A percentile compares a stretch with the other conserved stretches of the same genome.
These are phyloP conservation scores for Papilio xuthus DNA, from an alignment of 1,140 invertebrate genomes.

Conservation along the genomic window DNA sequence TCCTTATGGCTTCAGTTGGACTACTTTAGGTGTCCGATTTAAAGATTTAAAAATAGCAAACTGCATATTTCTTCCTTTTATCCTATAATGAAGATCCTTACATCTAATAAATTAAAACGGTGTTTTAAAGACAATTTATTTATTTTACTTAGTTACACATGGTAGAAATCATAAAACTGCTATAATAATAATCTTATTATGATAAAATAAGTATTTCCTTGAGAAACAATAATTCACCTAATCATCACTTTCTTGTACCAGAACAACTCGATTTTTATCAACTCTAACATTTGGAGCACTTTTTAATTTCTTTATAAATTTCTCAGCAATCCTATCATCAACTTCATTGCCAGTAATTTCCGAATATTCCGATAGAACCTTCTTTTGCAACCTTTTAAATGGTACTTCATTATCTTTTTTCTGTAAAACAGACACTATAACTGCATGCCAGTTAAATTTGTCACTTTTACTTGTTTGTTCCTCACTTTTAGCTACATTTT, in stretches of 20 bases:
- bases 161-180: neutral
- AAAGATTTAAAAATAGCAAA: neutral
- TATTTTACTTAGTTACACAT: constrained; percentile 15
- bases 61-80: neutral
- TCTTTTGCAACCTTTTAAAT: constrained; percentile 76
- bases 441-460: constrained; percentile 76
- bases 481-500: constrained; percentile 71
- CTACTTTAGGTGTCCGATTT: neutral
- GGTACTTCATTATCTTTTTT: constrained; percentile 76
- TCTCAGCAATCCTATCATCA: constrained; percentile 77
- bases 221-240: constrained; percentile 1
- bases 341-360: constrained; percentile 71
- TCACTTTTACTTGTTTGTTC: constrained; percentile 53
- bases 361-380: constrained; percentile 71
- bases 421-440: constrained; percentile 69
- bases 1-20: neutral
- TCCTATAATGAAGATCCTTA: neutral
- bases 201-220: neutral
- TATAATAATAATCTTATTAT: constrained; percentile 10
- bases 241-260: constrained; percentile 50
- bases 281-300: constrained; percentile 76
- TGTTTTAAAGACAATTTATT: neutral
- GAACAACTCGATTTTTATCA: constrained; percentile 73
- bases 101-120: neutral
- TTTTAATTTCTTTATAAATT: constrained; percentile 78